phyloP scores from a whole-genome alignment of 1,140 invertebrate genomes.

The Cydia strobilella region DNA sequence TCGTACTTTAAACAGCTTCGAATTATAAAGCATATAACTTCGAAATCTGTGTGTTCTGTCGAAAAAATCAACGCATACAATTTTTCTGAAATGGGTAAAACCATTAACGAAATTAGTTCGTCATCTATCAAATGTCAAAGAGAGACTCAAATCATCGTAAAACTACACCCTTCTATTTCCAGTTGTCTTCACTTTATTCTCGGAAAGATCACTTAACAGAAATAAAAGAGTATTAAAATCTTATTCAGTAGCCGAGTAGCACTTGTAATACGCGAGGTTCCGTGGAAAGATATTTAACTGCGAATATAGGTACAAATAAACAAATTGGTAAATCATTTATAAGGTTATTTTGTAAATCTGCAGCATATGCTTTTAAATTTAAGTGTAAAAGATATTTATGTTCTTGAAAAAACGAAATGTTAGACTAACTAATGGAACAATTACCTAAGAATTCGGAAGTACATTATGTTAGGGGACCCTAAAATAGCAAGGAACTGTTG shows the following conservation, averaged over 20 bases:
- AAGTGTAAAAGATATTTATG: no score
- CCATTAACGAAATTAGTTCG: conserved; percentile 18
- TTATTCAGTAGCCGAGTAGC: background rate
- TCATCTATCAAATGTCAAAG: conserved; percentile 31
- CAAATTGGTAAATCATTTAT: no score
- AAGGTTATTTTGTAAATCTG: no score
- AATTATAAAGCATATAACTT: background rate
- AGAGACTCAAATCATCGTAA: background rate
- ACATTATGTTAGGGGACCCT: background rate
- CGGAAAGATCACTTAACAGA: conserved; percentile 22
- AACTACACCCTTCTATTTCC: conserved; percentile 16
- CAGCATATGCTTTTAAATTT: no score
- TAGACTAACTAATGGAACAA: background rate
- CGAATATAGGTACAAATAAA: background rate
- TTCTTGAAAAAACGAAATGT: no score
- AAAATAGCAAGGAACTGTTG: conserved; percentile 1
- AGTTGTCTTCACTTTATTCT: conserved; percentile 22
- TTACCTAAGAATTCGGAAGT: background rate
- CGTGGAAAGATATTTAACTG: background rate
- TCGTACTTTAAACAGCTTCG: no score
- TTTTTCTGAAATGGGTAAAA: conserved; percentile 16
- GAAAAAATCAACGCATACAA: background rate
- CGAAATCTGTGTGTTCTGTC: background rate
- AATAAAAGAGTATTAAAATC: conserved; percentile 6
- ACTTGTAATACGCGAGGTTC: background rate